Percentiles rank a stretch among this genome's conserved stretches.
Evolutionary conservation across 2,113 vertebrate species (phyloP).

Genomic region (Reinhardtius hippoglossoides): DNA sequence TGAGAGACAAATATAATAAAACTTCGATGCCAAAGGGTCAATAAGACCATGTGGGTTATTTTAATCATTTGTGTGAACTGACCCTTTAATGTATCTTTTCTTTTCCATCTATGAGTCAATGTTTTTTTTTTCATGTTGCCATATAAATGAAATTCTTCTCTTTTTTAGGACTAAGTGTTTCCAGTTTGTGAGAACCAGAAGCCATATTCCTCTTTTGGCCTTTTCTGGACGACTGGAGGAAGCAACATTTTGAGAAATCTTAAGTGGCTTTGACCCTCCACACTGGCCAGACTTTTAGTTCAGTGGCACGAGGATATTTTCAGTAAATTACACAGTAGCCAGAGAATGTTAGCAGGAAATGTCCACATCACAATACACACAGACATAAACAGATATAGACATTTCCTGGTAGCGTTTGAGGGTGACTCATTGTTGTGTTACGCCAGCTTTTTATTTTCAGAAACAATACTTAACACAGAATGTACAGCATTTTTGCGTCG

Average conservation of each 20-base stretch:
- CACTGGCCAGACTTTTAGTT: slow-evolving; percentile 44
- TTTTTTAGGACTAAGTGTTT: slow-evolving; percentile 15
- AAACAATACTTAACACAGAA: slow-evolving; percentile 8
- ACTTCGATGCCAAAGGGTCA: neutral
- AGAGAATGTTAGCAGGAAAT: slow-evolving; percentile 77
- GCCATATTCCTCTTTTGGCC: slow-evolving; percentile 50
- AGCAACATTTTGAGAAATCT: slow-evolving; percentile 72
- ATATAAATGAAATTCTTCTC: neutral
- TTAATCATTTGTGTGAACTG: neutral
- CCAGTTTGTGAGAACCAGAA: slow-evolving; percentile 52
- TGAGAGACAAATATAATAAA: neutral
- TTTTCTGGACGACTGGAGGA: slow-evolving; percentile 44
- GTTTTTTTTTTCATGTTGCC: neutral
- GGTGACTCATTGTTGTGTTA: slow-evolving; percentile 49
- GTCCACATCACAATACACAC: slow-evolving; percentile 71
- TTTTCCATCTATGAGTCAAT: neutral
- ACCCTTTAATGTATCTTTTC: neutral
- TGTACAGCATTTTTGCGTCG: slow-evolving; percentile 1
- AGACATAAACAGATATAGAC: slow-evolving; percentile 44
- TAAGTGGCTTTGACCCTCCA: slow-evolving; percentile 64
- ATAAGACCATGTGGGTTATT: too few relatives aligned
- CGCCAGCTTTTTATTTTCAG: slow-evolving; percentile 5
- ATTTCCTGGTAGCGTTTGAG: slow-evolving; percentile 65
- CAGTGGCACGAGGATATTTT: slow-evolving; percentile 68
- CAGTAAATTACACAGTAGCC: slow-evolving; percentile 74